phyloP scores from a whole-genome alignment of 2,797 vertebrate genomes.

The Agapornis canus region DNA sequence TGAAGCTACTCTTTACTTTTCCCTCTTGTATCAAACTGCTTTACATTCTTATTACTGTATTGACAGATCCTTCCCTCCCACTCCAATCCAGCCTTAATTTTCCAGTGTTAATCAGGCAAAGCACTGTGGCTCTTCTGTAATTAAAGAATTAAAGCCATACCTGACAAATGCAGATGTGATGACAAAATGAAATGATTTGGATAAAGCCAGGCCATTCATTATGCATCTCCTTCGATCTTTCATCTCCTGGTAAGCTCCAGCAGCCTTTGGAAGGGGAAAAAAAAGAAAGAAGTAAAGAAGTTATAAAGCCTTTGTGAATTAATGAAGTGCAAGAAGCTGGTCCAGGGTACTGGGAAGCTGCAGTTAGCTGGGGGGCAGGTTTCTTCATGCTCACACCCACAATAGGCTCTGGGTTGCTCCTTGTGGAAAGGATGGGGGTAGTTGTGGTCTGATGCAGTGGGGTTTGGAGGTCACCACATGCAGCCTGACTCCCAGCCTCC shows the following conservation, averaged over 20 bases:
- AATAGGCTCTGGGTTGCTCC: not conserved
- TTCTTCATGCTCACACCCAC: not conserved
- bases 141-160: conserved; percentile 57
- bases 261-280: not conserved
- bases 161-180: conserved; percentile 30
- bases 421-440: not conserved
- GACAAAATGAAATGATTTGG: conserved; percentile 41
- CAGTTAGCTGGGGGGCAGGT: not conserved
- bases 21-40: not conserved
- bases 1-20: not conserved
- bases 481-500: not conserved
- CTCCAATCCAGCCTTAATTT: not conserved
- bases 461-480: not conserved
- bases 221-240: conserved; percentile 49
- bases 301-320: not conserved
- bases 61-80: not conserved
- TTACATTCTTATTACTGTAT: not conserved
- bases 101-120: conserved; percentile 19
- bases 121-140: conserved; percentile 11
- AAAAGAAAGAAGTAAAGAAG: not conserved
- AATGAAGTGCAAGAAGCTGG: not conserved
- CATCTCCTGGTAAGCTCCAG: conserved; percentile 41
- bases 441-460: not conserved
- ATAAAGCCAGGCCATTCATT: conserved; percentile 40
- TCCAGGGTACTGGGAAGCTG: not conserved